phyloP scores from a whole-genome alignment of 2,797 vertebrate genomes.

The Eurystomus glaucurus region DNA sequence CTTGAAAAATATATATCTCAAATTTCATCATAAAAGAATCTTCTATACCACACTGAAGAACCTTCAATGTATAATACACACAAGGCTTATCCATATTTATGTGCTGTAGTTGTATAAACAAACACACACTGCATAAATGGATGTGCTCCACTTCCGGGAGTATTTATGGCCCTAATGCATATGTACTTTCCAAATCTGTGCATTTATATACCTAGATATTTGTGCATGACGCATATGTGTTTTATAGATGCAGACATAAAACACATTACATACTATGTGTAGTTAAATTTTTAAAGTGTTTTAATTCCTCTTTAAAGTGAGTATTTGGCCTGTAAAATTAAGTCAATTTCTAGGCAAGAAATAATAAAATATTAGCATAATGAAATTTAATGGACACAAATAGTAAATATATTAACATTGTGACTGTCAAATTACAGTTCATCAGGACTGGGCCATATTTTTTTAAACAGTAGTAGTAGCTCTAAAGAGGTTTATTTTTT shows the following conservation, averaged over 20 bases:
- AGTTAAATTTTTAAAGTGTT: not conserved
- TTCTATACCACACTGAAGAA: not conserved
- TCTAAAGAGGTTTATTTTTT: not conserved
- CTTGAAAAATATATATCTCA: not conserved
- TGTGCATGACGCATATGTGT: not conserved
- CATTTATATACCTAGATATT: not conserved
- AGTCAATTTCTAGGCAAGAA: not conserved
- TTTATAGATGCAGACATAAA: not conserved
- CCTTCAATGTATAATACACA: not conserved
- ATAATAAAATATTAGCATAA: not conserved
- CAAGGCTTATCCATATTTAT: conserved; percentile 26
- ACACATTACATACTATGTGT: rapidly evolving
- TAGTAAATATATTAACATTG: not conserved
- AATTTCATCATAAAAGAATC: conserved; percentile 7
- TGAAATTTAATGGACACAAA: not conserved
- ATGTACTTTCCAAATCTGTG: not conserved
- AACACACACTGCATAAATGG: not conserved
- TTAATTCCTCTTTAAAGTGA: not conserved
- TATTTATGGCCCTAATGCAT: conserved; percentile 18
- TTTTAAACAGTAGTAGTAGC: not conserved
- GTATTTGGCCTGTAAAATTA: not conserved
- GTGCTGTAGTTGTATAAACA: conserved; percentile 17
- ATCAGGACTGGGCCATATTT: not conserved
- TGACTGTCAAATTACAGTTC: not conserved
- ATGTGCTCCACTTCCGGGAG: not conserved